Evolutionary conservation across 2,888 invertebrate genomes (phyloP), one percentile per base, ranked within the genome.

Genomic region (Platypus cylindrus): DNA sequence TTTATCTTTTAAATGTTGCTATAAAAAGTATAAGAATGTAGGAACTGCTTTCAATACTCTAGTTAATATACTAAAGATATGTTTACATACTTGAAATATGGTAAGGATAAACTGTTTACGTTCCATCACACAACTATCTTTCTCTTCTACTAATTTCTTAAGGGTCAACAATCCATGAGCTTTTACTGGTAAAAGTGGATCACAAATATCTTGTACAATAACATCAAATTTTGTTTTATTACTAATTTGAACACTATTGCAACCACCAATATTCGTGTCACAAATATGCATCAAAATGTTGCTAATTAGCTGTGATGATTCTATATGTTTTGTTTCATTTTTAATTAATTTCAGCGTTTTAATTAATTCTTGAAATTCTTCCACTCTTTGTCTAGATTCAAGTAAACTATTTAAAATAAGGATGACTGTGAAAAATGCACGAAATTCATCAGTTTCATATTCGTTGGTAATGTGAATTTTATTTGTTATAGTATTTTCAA

Each of bases 151-250:
- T n/a, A 89, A 64, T 61, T 75, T 78, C 11, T 73, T 73, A 11
- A 90, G 58, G 30, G 70, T 63, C 46, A 86, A 73, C 22, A 89
- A 63, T 5, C 79, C 89, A 61, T 89, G 87, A 8, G 81, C 87
- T 55, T 78, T 69, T 0, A 81, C 73, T n/a, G 87, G 87, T 29
- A 89, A 57, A 36, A 82, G 54, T 16, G 74, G 68, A 63, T 84
- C 79, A 50, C 71, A 71, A 13, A 78, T 63, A 56, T 84, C 75
- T 32, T 68, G 59, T 34, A 85, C 54, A 1, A 81, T 82, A 48
- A 68, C 66, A 38, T 72, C 69, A 50, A 71, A 74, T 26, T 66
- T 60, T 32, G 67, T 62, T 40, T 55, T 50, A 14, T 44, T 43
- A 17, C 48, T 49, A 8, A 44, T 42, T 17, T 48, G 49, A n/a